A percentile compares a stretch with the other conserved stretches of the same genome.
phyloP scores from a whole-genome alignment of 2,888 invertebrate genomes.

The Eupithecia subumbrata region DNA sequence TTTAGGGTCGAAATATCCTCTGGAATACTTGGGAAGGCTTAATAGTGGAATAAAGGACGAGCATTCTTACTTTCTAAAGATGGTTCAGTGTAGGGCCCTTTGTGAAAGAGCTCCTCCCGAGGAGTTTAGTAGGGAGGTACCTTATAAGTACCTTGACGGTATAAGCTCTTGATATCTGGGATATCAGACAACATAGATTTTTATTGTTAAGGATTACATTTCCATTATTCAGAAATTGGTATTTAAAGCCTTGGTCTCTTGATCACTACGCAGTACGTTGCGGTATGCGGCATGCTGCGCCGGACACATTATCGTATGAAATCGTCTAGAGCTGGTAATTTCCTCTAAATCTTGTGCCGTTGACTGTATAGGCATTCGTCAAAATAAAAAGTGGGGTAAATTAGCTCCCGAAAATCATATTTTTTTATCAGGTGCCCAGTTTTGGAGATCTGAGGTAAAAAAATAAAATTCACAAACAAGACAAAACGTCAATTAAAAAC shows the following conservation, averaged over 20 bases:
- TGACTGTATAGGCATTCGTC: too few relatives aligned
- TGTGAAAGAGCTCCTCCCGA: not conserved
- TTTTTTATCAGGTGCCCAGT: too few relatives aligned
- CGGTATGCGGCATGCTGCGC: too few relatives aligned
- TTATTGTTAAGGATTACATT: not conserved
- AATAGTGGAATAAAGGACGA: slow-evolving; percentile 5
- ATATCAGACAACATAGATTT: not conserved
- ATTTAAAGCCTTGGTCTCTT: not conserved
- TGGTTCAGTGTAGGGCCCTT: slow-evolving; percentile 3
- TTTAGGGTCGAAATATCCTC: slow-evolving; percentile 20
- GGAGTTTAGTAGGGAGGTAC: not conserved
- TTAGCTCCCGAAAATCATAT: too few relatives aligned
- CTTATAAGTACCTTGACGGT: not conserved
- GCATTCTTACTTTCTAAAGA: slow-evolving; percentile 29
- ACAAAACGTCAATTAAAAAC: not conserved
- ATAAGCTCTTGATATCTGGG: slow-evolving; percentile 1
- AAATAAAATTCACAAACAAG: not conserved
- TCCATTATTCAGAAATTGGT: not conserved
- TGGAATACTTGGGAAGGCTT: slow-evolving; percentile 14
- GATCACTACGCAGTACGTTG: too few relatives aligned
- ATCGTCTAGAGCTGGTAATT: too few relatives aligned
- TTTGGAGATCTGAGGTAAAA: too few relatives aligned
- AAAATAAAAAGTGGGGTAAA: too few relatives aligned
- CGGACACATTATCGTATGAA: too few relatives aligned
- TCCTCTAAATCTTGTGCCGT: too few relatives aligned